Conservation (phyloP, 2,797 vertebrate genomes). For the Spondyliosoma cantharus region DNA sequence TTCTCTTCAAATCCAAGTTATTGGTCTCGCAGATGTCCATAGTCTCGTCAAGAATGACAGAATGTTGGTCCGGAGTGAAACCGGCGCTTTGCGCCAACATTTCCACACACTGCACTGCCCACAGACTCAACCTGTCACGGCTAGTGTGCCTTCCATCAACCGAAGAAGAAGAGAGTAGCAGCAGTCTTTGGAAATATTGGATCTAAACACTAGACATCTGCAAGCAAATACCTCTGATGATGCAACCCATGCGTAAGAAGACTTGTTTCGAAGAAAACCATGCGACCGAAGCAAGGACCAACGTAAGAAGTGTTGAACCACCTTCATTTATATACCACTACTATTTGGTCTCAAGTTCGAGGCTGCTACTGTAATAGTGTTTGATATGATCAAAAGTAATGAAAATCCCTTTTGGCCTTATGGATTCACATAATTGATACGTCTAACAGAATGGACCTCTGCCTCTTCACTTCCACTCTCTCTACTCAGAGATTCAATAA, state of each 20-base stretch:
- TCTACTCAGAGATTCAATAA: not conserved
- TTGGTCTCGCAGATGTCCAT: not conserved
- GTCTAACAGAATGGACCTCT: not conserved
- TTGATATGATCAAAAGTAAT: not conserved
- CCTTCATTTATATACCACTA: not conserved
- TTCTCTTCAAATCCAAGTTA: not conserved
- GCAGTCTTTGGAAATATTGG: not conserved
- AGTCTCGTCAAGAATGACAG: not conserved
- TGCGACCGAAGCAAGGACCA: not conserved
- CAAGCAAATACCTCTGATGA: constrained; percentile 8
- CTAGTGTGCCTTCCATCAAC: not conserved
- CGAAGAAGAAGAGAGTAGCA: not conserved
- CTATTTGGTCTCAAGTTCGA: not conserved
- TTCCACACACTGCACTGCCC: constrained; percentile 1
- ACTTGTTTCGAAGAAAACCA: not conserved
- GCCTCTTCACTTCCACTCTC: not conserved
- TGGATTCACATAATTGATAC: not conserved
- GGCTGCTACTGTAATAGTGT: not conserved
- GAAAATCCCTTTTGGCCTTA: not conserved
- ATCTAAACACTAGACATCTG: not conserved
- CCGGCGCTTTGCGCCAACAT: not conserved
- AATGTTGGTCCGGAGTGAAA: not conserved
- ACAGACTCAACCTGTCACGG: not conserved
- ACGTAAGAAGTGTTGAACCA: not conserved
- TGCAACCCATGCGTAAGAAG: not conserved